Conservation (phyloP, 2,797 vertebrate species). For the Enteromius radiatus region DNA sequence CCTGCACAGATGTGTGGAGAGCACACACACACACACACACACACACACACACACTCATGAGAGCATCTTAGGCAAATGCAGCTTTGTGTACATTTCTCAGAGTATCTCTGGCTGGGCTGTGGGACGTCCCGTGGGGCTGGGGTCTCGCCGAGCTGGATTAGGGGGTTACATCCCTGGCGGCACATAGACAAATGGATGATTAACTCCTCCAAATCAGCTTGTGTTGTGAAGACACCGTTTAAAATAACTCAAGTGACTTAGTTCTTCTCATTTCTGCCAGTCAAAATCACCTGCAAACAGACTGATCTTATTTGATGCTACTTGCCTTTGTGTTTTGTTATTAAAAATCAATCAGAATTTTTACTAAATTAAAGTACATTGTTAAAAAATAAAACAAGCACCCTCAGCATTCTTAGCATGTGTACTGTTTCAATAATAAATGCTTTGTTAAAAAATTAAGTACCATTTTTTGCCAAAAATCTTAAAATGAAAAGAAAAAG, state of each 20-base stretch:
- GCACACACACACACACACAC: not conserved
- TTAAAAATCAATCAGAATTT: not conserved
- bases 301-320: not conserved
- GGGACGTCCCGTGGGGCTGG: slow-evolving; percentile 59
- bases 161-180: slow-evolving; percentile 61
- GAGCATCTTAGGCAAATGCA: slow-evolving; percentile 71
- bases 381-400: not conserved
- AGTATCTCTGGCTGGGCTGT: slow-evolving; percentile 59
- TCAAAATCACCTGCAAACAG: not conserved
- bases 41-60: slow-evolving; percentile 58
- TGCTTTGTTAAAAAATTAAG: not conserved
- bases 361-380: not conserved
- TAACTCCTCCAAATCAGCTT: slow-evolving; percentile 63
- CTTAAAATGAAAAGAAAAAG: not conserved
- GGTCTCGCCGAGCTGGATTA: slow-evolving; percentile 61
- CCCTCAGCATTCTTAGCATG: not conserved
- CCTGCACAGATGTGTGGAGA: slow-evolving; percentile 63
- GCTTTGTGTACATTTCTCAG: slow-evolving; percentile 77
- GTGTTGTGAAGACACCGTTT: slow-evolving; percentile 8
- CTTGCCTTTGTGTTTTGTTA: not conserved
- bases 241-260: not conserved
- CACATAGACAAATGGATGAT: slow-evolving; percentile 73
- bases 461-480: not conserved
- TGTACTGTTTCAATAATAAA: not conserved
- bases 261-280: not conserved